These are phyloP conservation scores for Shinisaurus crocodilurus DNA, from an alignment of 2,113 vertebrate species.

Conservation along the genomic window DNA sequence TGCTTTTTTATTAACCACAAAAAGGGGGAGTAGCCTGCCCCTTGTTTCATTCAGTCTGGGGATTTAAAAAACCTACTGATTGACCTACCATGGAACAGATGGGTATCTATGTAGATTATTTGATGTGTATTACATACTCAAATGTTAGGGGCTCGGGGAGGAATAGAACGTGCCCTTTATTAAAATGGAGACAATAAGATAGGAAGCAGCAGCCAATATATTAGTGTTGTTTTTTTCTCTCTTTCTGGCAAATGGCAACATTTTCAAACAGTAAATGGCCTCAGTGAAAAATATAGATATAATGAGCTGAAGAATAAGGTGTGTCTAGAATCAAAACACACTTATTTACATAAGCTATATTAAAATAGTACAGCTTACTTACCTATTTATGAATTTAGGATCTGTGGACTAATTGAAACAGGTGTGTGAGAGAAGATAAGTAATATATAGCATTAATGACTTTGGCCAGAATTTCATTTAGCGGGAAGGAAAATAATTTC, in stretches of 20 bases:
- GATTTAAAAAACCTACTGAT: conserved; percentile 1
- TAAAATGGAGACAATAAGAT: background rate
- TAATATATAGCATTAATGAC: background rate
- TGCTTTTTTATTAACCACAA: background rate
- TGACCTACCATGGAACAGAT: background rate
- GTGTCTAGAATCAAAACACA: background rate
- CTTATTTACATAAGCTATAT: background rate
- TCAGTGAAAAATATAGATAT: background rate
- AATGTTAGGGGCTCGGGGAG: background rate
- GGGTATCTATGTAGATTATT: background rate
- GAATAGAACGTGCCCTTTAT: background rate
- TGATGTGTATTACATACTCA: conserved; percentile 1
- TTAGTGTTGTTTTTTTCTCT: too few species aligned
- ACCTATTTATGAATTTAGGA: background rate
- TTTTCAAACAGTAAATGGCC: background rate
- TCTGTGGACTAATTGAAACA: background rate
- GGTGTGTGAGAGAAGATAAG: background rate
- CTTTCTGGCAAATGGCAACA: background rate
- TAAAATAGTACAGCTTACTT: background rate
- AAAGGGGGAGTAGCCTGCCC: background rate
- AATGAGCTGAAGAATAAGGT: background rate
- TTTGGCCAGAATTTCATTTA: background rate
- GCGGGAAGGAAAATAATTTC: background rate
- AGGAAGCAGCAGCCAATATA: background rate
- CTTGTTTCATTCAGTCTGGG: background rate